These are phyloP conservation scores for Delichon dasypus DNA, from an alignment of 2,797 vertebrate genomes.

Conservation along the genomic window DNA sequence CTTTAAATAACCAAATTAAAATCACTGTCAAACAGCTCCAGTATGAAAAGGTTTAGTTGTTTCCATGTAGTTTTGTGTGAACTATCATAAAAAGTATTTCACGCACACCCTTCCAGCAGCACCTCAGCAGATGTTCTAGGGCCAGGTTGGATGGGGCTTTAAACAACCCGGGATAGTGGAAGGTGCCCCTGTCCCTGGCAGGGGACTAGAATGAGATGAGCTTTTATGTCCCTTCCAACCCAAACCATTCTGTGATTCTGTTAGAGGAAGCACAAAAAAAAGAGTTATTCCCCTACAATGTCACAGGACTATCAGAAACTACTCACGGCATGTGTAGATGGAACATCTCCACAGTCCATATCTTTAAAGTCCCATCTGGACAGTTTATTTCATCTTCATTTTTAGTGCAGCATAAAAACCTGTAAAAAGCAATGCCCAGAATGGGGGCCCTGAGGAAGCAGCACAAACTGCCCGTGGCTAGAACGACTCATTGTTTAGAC, in stretches of 20 bases:
- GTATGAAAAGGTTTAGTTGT: background rate
- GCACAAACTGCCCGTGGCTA: background rate
- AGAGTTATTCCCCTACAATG: background rate
- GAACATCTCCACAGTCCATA: background rate
- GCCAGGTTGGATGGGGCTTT: background rate
- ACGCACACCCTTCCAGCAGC: background rate
- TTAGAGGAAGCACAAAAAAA: background rate
- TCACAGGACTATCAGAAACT: background rate
- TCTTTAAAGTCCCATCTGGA: conserved; percentile 17
- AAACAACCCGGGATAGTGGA: background rate
- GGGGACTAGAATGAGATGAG: background rate
- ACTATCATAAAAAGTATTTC: background rate
- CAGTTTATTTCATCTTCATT: conserved; percentile 38
- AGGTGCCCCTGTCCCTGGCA: background rate
- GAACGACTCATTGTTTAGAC: background rate
- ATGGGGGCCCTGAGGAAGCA: background rate
- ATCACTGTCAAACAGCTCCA: background rate
- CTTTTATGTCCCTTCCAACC: background rate
- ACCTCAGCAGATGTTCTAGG: background rate
- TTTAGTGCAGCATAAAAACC: conserved; percentile 21
- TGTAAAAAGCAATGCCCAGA: conserved; percentile 6
- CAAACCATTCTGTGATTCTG: background rate
- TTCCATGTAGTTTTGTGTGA: background rate
- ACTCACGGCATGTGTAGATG: rapidly evolving
- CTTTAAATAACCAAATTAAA: background rate